Base-by-base conservation (phyloP, 1,140 invertebrate species). In the Hylyphantes graminicola region DNA sequence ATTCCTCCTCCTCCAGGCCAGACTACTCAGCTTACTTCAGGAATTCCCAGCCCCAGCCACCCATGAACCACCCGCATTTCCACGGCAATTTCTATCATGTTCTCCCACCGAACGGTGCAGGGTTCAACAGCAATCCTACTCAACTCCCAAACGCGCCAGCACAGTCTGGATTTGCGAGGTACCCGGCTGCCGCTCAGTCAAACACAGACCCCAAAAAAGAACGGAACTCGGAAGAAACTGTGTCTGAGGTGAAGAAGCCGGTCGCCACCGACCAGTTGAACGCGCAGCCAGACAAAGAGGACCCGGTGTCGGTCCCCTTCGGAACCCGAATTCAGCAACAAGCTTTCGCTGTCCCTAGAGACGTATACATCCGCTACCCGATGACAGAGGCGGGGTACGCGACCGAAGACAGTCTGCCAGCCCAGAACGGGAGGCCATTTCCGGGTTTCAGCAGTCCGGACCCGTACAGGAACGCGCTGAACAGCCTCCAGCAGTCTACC, bases 321-420 rank as follows among this genome's bases (percentile, higher is more conserved):
- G 79, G 79, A 10, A n/a, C 79, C 13, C 65, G 79, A 3, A 67
- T 81, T 9, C 67, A 72, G n/a, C 68, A 63, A 19, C 35, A 50
- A n/a, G n/a, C 53, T 10, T 76, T 76, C 9, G 17, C 55, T 13
- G 12, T n/a, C 5, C 77, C 68, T 51, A n/a, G 15, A 12, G 57
- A 83, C 19, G 70, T 83, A 9, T 85, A 61, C 50, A 59, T 85
- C 4, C 76, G 74, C 6, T 85, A 85, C 35, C 82, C 82, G 8
- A 51, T 65, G 7, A 76, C 15, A 7, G 73, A 85, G 61, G 82
- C 82, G 7, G 82, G 82, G 0, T 85, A 85, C 21, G 82, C 82
- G n/a, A 77, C 64, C 8, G 73, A 85, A 70, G 82, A 85, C 59
- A 76, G 15, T 53, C 48, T 85, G 2, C 82, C 82, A 6, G 19